Conservation (phyloP, 2,113 vertebrate species). For the Aramus guarauna region DNA sequence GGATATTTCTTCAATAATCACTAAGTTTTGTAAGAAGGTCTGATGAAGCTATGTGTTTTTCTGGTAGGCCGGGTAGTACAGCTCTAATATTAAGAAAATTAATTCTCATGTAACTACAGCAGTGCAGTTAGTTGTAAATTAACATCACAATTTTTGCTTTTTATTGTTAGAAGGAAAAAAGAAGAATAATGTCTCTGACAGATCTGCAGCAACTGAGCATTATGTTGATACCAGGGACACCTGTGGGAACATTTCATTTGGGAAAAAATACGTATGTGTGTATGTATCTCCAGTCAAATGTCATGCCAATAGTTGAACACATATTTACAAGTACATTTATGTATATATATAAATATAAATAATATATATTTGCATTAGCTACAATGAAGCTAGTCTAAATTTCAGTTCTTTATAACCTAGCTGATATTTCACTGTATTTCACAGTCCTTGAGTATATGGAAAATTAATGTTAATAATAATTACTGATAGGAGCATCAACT, state of each 20-base stretch:
- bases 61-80: neutral
- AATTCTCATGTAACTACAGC: neutral
- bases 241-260: neutral
- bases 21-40: neutral
- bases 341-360: neutral
- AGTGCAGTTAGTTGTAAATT: neutral
- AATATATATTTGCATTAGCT: neutral
- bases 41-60: neutral
- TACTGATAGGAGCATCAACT: neutral
- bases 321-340: neutral
- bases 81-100: neutral
- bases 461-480: neutral
- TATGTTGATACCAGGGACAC: neutral
- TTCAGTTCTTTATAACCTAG: neutral
- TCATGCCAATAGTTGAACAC: neutral
- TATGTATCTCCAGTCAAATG: neutral
- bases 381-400: neutral
- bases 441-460: neutral
- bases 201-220: neutral
- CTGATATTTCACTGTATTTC: neutral
- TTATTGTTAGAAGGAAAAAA: neutral
- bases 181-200: neutral
- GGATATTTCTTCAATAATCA: neutral
- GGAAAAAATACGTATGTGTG: neutral
- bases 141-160: neutral